phyloP scores from a whole-genome alignment of 2,888 invertebrate species.

The Ormyrus rosae region DNA sequence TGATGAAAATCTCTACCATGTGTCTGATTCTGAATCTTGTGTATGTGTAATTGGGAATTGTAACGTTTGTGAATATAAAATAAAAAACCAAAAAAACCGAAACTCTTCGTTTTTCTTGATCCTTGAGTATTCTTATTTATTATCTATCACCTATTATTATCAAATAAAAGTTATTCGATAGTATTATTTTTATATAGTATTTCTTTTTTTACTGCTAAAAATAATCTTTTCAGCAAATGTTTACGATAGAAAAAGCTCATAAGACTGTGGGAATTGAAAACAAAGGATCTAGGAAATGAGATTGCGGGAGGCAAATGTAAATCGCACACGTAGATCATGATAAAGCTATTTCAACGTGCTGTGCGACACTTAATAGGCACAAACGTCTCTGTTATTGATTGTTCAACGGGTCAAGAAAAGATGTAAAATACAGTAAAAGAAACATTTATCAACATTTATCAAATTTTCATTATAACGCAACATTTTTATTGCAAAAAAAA shows the following conservation, averaged over 20 bases:
- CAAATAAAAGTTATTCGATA: background rate
- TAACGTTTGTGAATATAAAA: constrained; percentile 73
- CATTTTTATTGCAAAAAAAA: too few relatives aligned
- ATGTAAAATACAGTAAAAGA: too few relatives aligned
- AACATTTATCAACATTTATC: too few relatives aligned
- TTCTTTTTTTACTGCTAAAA: background rate
- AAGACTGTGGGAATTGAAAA: too few relatives aligned
- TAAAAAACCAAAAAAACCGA: constrained; percentile 68
- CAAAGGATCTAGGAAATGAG: constrained; percentile 34
- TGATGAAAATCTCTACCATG: constrained; percentile 61
- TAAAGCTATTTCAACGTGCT: constrained; percentile 41
- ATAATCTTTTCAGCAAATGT: too few relatives aligned
- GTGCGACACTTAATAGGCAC: too few relatives aligned
- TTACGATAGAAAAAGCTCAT: too few relatives aligned
- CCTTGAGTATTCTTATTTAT: background rate
- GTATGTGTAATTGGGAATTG: constrained; percentile 70
- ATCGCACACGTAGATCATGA: constrained; percentile 36
- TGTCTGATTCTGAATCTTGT: constrained; percentile 67
- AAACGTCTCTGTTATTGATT: too few relatives aligned
- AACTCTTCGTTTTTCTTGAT: background rate
- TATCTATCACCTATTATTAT: too few relatives aligned
- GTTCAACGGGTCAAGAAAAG: too few relatives aligned
- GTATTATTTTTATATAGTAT: background rate
- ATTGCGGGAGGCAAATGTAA: constrained; percentile 27
- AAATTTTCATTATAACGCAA: too few relatives aligned